Base-by-base conservation (phyloP, 2,797 vertebrate species). In the Enteromius paludinosus region DNA sequence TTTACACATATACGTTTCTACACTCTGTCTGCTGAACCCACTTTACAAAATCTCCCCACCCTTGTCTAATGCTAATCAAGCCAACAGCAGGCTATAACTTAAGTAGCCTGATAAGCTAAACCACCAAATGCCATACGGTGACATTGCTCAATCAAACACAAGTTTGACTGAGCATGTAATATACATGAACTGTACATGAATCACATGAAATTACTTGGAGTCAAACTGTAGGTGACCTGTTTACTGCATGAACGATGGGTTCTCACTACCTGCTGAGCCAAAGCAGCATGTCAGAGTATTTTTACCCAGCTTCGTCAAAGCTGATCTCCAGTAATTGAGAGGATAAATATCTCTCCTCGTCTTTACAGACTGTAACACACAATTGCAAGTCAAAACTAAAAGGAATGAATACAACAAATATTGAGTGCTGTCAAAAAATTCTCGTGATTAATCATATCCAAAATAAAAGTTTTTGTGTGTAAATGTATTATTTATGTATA, bases 271-370 rank as follows among this genome's bases (percentile, higher is more conserved):
- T 74, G 68, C 56, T 18, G 78, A 80, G 82, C 66, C 66, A 49
- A 47, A 78, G 17, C 77, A 72, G 78, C 73, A 49, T 72, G 81
- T 78, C 70, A 72, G 83, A 79, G 89, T 89, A 91, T 92, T 93
- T 92, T 92, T 91, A 87, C 88, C 87, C 86, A 28, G 84, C 89
- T 85, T 85, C 88, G 84, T 89, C 83, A 85, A 89, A 91, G 92
- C 86, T 88, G 85, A 89, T 91, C 90, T 86, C 73, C 88, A 86
- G 87, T 90, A 92, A 93, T 85, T 92, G 91, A 91, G 89, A 81
- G 79, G 90, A 88, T 88, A 83, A 91, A 90, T 85, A 91, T 86
- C 71, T 52, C 18, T 65, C 43, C 83, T 73, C 23, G 15, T 38
- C 38, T 47, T 64, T 35, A 72, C 23, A 54, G 49, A 71, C 11